Evolutionary conservation across 2,888 invertebrate species (phyloP), one percentile per base, ranked within the genome.

Genomic region (Agrochola macilenta): DNA sequence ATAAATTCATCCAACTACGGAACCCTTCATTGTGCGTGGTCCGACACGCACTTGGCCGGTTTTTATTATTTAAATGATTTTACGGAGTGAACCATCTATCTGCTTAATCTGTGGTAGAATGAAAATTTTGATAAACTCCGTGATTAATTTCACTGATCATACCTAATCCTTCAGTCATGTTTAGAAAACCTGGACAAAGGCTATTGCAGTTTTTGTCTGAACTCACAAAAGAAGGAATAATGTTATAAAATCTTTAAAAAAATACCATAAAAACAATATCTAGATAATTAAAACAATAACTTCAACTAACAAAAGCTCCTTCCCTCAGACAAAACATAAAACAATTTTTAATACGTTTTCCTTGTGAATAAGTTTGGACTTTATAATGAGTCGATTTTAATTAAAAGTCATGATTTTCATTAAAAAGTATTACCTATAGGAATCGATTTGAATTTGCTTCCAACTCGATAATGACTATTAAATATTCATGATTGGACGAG

Each of bases 401-500:
- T 86, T 81, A 87, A 78, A 83, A 79, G 7, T 74, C 74, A 77
- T 57, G 49, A 83, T 79, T 83, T 78, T 63, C 43, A 74, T 83
- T 76, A 83, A 79, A 74, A 60, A 66, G 65, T 72, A 17, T 63
- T 70, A 43, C 1, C 43, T 39, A 76, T 74, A 39, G 8, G 66
- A 63, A 75, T 73, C 65, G 74, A 74, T 78, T 82, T 58, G 23
- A 54, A 66, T n/a, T 79, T 54, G 72, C 77, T 46, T 54, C 66
- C 11, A 65, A 80, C 46, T 78, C 63, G 54, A 74, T 87, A 79
- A 78, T 71, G 66, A 69, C 30, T 39, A 58, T 76, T 75, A 12
- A 79, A 78, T 83, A 85, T 87, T 87, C 83, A 87, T 85, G 78
- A 73, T 77, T 49, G 57, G 49, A 61, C 30, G 9, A 64, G 49